phyloP scores from a whole-genome alignment of 2,797 vertebrate genomes.

The Gambelia wislizenii region DNA sequence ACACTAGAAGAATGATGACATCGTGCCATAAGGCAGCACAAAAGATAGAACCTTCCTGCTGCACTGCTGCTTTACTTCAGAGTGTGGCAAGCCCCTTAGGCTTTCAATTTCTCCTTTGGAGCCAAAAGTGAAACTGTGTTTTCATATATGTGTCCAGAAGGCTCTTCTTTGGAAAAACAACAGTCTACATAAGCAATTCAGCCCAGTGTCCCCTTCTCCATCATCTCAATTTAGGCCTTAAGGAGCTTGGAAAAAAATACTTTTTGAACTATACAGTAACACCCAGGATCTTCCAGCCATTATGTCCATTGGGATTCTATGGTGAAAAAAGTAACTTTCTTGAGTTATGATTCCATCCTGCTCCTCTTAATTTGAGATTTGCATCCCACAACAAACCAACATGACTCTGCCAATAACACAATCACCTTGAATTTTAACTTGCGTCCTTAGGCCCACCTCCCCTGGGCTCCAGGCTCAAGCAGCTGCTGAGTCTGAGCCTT shows the following conservation, averaged over 20 bases:
- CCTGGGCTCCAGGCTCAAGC: not conserved
- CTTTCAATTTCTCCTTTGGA: not conserved
- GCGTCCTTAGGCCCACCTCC: not conserved
- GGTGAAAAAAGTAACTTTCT: no score
- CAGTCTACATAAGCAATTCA: not conserved
- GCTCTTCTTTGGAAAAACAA: not conserved
- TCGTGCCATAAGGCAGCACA: no score
- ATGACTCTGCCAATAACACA: not conserved
- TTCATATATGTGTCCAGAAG: not conserved
- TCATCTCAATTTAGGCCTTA: not conserved
- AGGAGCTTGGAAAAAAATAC: no score
- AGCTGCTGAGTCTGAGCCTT: accelerated
- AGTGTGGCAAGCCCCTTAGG: no score
- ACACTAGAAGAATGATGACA: no score
- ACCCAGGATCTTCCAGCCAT: no score
- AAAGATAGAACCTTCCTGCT: no score
- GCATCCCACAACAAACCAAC: not conserved
- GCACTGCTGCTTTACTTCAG: no score
- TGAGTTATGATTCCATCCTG: not conserved
- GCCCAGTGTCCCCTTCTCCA: not conserved
- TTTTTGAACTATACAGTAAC: no score
- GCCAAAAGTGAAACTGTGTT: no score
- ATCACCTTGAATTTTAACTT: not conserved
- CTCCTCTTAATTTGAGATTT: not conserved
- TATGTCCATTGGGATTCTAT: no score